These are phyloP conservation scores for Drosophila rhopaloa DNA, from an alignment of 1,140 invertebrate species.

Conservation along the genomic window DNA sequence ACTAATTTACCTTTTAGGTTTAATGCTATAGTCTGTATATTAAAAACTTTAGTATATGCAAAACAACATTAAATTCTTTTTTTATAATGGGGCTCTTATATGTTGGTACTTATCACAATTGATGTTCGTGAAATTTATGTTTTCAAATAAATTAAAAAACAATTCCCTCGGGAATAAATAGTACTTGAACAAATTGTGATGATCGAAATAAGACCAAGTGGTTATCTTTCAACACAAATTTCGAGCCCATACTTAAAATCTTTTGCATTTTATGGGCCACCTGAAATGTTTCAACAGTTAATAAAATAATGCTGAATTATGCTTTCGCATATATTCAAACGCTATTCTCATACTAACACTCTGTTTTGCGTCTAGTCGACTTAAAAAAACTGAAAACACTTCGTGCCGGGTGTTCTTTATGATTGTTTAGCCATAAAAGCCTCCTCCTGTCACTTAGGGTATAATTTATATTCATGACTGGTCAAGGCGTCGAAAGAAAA, in stretches of 20 bases:
- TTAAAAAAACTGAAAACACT: constrained; percentile 26
- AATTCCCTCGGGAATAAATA: too few relatives aligned
- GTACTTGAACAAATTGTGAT: too few relatives aligned
- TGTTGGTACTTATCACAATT: too few relatives aligned
- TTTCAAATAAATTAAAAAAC: too few relatives aligned
- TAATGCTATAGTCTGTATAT: too few relatives aligned
- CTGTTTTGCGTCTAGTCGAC: neutral
- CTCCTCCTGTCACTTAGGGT: constrained; percentile 31
- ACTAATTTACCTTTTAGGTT: too few relatives aligned
- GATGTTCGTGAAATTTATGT: too few relatives aligned
- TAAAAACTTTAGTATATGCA: too few relatives aligned
- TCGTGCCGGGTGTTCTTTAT: constrained; percentile 38
- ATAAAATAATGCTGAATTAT: constrained; percentile 15
- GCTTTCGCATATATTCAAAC: constrained; percentile 8
- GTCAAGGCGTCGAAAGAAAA: constrained; percentile 23
- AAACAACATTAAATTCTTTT: too few relatives aligned
- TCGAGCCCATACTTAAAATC: neutral
- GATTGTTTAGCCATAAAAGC: constrained; percentile 30
- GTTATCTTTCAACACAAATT: too few relatives aligned
- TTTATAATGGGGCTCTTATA: too few relatives aligned
- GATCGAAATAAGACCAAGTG: too few relatives aligned
- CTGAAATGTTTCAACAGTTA: constrained; percentile 15
- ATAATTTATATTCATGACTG: constrained; percentile 70
- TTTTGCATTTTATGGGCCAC: neutral
- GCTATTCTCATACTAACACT: neutral